Conservation (phyloP, 2,888 invertebrate species). For the Branchellion lobata region DNA sequence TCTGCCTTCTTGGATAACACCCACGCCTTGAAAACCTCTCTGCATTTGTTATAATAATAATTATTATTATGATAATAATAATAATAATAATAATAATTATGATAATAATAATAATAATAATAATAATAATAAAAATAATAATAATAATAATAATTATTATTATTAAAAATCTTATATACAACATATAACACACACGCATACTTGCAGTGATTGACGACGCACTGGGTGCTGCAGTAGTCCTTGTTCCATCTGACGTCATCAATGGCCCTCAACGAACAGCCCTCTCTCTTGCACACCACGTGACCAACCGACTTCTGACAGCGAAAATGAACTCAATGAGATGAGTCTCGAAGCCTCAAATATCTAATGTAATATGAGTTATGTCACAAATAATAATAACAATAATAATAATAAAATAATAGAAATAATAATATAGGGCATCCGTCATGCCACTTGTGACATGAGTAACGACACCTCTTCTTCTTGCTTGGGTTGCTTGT, state of each 20-base stretch:
- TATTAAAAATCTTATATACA: background rate
- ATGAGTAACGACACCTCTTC: too few relatives aligned
- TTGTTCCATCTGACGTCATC: conserved; percentile 92
- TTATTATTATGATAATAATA: background rate
- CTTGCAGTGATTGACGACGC: conserved; percentile 93
- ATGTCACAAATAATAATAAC: too few relatives aligned
- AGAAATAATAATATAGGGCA: too few relatives aligned
- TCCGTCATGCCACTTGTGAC: too few relatives aligned
- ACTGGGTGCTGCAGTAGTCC: conserved; percentile 94
- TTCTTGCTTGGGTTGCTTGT: conserved; percentile 16
- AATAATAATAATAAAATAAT: too few relatives aligned
- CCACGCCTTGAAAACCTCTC: conserved; percentile 88
- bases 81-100: background rate
- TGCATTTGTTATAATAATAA: conserved; percentile 62
- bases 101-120: background rate
- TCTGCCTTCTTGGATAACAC: conserved; percentile 77
- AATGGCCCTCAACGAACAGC: conserved; percentile 85
- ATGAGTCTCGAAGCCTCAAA: background rate
- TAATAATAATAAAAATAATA: too few relatives aligned
- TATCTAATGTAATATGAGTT: background rate
- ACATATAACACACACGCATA: conserved; percentile 58
- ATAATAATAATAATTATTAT: background rate
- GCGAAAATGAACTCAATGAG: background rate
- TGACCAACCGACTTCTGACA: background rate
- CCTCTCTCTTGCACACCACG: conserved; percentile 68